Conservation (phyloP, 2,113 vertebrate genomes). For the Mesembrinibis cayennensis region DNA sequence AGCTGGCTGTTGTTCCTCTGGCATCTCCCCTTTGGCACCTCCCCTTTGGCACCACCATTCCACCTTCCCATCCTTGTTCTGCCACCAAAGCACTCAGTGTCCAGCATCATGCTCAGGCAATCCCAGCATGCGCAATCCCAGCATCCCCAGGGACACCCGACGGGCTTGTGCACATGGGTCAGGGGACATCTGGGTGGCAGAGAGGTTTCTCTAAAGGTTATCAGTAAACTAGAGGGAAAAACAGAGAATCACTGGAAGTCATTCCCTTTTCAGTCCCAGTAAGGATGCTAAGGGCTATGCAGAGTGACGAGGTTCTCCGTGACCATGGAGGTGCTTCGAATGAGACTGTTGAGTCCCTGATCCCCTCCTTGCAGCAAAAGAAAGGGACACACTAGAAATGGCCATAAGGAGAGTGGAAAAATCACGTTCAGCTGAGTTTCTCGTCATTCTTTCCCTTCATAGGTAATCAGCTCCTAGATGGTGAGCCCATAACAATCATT, state of each 20-base stretch:
- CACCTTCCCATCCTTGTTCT: background rate
- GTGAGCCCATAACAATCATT: background rate
- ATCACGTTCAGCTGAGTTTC: background rate
- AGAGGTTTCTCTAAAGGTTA: background rate
- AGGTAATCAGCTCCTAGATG: background rate
- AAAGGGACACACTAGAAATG: background rate
- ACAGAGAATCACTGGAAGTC: background rate
- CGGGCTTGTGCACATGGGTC: fast-evolving
- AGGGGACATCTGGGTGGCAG: fast-evolving
- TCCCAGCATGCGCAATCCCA: fast-evolving
- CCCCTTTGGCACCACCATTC: background rate
- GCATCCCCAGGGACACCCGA: fast-evolving
- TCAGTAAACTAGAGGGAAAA: background rate
- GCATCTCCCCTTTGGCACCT: background rate
- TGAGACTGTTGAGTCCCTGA: background rate
- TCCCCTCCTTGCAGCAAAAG: background rate
- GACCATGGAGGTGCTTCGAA: background rate
- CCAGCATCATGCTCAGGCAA: fast-evolving
- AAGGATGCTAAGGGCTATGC: background rate
- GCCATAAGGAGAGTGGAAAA: conserved; percentile 14
- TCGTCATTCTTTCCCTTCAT: background rate
- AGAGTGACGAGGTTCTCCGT: background rate
- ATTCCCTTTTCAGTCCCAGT: background rate
- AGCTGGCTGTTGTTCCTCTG: background rate
- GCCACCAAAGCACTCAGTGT: fast-evolving